These are phyloP conservation scores for Pecten maximus DNA, from an alignment of 2,888 invertebrate genomes.

Conservation along the genomic window DNA sequence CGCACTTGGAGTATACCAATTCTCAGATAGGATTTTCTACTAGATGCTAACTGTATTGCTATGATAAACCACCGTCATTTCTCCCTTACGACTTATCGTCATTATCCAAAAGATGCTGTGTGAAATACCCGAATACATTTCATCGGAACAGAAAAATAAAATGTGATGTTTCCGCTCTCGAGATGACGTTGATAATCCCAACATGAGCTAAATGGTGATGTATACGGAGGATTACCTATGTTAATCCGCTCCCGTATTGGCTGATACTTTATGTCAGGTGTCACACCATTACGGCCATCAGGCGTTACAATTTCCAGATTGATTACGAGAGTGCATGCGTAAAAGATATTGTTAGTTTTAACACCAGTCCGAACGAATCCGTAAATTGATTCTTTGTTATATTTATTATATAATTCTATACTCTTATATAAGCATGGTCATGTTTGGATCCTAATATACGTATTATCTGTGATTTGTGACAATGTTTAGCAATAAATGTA, in stretches of 20 bases:
- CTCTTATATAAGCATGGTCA: too few relatives aligned
- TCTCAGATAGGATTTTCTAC: not conserved
- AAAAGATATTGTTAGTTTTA: not conserved
- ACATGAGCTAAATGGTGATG: not conserved
- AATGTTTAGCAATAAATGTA: too few relatives aligned
- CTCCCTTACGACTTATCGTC: too few relatives aligned
- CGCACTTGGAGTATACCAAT: too few relatives aligned
- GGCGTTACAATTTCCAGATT: not conserved
- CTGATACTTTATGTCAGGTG: not conserved
- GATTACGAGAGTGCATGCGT: not conserved
- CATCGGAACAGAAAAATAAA: too few relatives aligned
- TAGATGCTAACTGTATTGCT: not conserved
- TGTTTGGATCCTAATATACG: too few relatives aligned
- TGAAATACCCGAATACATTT: too few relatives aligned
- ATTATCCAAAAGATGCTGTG: too few relatives aligned
- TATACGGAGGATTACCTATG: not conserved
- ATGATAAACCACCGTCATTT: not conserved
- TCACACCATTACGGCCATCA: not conserved
- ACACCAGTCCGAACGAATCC: not conserved
- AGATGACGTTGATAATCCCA: not conserved
- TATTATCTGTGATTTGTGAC: too few relatives aligned
- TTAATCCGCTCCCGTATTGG: not conserved
- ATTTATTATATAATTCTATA: too few relatives aligned
- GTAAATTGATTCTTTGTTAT: not conserved
- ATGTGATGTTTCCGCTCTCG: too few relatives aligned